Evolutionary conservation across 2,797 vertebrate genomes (phyloP), one percentile per base, ranked within the genome.

Genomic region (Premnoplex brunnescens): DNA sequence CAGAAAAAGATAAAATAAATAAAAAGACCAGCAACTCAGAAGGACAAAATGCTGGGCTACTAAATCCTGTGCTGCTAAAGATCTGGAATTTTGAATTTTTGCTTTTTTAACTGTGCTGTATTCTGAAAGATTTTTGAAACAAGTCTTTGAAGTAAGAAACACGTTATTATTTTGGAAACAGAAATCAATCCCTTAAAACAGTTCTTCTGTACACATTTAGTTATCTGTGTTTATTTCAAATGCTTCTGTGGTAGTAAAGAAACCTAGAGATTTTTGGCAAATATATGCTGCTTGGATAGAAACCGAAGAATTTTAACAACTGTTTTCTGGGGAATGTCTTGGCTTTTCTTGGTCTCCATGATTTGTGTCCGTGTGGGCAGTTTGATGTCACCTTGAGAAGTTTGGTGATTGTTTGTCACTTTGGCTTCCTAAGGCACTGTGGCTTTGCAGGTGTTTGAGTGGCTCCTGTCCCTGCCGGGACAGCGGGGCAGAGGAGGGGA

Each of bases 301-400:
- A 93, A 91, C 39, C 13, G 71, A 79, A 67, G 48, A 85, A 74
- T 91, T 73, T 91, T 72, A 85, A 63, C 59, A 86, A 15, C 81
- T 85, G 28, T 63, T 92, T 93, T 73, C 81, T 85, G 75, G 56
- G 88, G 72, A 85, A 54, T 46, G 69, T 73, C 71, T 91, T 81
- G 48, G 60, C 60, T 82, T 91, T 71, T 76, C 27, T 92, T 89
- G 22, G 44, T 74, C 52, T 73, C 12, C 0, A 0, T 91, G 77
- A 76, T 88, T 73, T 78, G 34, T 91, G 44, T 55, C 76, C 4
- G 0, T 17, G 14, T 3, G 11, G 68, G 32, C 90, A 74, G 59
- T 79, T 79, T 88, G 56, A 28, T 84, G 81, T 74, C 75, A 56
- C 37, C 24, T 89, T 73, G 41, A 44, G 64, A 56, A 63, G 75